These are phyloP conservation scores for Odontesthes bonariensis DNA, from an alignment of 2,113 vertebrate genomes.

Conservation along the genomic window DNA sequence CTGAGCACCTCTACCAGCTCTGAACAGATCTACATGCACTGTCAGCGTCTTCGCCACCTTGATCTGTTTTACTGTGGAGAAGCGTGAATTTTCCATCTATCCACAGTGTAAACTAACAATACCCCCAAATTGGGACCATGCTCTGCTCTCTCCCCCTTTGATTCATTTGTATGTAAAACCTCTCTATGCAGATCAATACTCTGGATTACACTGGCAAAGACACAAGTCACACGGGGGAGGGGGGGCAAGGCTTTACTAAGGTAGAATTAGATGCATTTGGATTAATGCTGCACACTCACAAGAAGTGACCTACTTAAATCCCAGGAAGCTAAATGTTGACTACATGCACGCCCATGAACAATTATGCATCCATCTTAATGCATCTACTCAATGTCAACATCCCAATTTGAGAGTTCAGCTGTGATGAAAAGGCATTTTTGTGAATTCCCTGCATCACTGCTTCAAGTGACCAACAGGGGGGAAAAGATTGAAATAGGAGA, in stretches of 20 bases:
- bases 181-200: conserved; percentile 52
- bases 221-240: conserved; percentile 29
- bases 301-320: conserved; percentile 68
- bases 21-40: conserved; percentile 31
- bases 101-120: neutral
- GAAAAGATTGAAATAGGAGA: conserved; percentile 11
- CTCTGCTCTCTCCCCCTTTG: neutral
- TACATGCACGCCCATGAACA: conserved; percentile 26
- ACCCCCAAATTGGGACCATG: neutral
- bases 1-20: conserved; percentile 27
- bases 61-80: conserved; percentile 9
- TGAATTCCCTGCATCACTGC: neutral
- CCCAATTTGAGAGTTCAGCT: conserved; percentile 11
- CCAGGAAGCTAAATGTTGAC: conserved; percentile 53
- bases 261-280: conserved; percentile 59
- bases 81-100: conserved; percentile 2
- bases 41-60: conserved; percentile 8
- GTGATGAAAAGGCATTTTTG: conserved; percentile 6
- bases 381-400: conserved; percentile 7
- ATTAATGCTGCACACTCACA: conserved; percentile 60
- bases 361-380: conserved; percentile 26
- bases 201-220: conserved; percentile 63
- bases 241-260: conserved; percentile 47
- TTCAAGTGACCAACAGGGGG: conserved; percentile 25
- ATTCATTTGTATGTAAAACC: conserved; percentile 60